phyloP scores from a whole-genome alignment of 1,140 invertebrate genomes.

The Medauroidea extradentata region DNA sequence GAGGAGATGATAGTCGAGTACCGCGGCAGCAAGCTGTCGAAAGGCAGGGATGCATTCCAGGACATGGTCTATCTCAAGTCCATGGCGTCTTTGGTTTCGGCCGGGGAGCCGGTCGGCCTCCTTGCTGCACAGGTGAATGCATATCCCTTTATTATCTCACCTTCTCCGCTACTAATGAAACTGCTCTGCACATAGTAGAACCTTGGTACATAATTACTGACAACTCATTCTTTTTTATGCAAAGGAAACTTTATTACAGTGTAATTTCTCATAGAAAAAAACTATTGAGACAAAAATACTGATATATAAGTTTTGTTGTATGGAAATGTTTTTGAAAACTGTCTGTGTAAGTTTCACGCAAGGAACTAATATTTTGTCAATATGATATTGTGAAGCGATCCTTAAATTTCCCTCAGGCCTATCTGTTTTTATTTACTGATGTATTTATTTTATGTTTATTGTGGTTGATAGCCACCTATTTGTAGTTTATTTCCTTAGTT shows the following conservation, averaged over 20 bases:
- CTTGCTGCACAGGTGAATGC: slow-evolving; percentile 78
- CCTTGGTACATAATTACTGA: background rate
- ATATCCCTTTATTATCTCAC: too few relatives aligned
- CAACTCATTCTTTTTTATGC: background rate
- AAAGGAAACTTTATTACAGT: slow-evolving; percentile 40
- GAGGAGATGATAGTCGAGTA: slow-evolving; percentile 64
- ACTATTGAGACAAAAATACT: too few relatives aligned
- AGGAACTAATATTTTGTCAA: background rate
- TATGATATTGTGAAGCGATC: too few relatives aligned
- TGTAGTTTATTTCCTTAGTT: too few relatives aligned
- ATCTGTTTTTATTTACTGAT: too few relatives aligned
- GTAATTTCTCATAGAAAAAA: background rate
- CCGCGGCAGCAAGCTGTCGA: slow-evolving; percentile 39
- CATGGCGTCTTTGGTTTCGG: slow-evolving; percentile 69
- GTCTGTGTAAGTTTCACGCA: background rate
- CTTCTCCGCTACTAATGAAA: too few relatives aligned
- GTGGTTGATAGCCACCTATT: too few relatives aligned
- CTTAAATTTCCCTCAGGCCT: too few relatives aligned
- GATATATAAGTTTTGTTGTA: too few relatives aligned
- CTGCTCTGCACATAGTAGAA: too few relatives aligned
- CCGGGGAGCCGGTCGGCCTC: slow-evolving; percentile 95
- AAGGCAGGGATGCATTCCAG: slow-evolving; percentile 47
- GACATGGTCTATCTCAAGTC: slow-evolving; percentile 74
- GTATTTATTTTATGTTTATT: too few relatives aligned
- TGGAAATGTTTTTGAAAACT: too few relatives aligned